Evolutionary conservation across 1,140 invertebrate species (phyloP), one percentile per base, ranked within the genome.

Genomic region (Brachionus paranguensis): DNA sequence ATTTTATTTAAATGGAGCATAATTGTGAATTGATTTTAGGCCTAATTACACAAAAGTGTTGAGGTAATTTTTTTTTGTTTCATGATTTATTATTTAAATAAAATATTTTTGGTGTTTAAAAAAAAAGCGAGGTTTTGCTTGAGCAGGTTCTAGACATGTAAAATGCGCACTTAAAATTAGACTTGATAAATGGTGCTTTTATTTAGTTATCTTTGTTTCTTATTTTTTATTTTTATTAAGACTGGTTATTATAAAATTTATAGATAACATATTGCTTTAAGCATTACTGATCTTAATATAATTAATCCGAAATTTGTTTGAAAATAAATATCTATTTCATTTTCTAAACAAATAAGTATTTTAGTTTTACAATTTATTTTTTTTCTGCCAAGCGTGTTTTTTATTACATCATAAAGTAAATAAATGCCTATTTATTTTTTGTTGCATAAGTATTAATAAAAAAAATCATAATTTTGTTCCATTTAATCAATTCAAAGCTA

Each of bases 21-120:
- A 29, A 88, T 87, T 65, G 86, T 86, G 85, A 64, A 64, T 55
- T 85, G 33, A 64, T 83, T 81, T 43, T 79, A 55, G 55, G 64
- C 33, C 24, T 85, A 79, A 37, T 83, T 81, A 53, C 72, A 68
- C 47, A 83, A 79, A 41, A 81, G 84, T 29, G 68, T 85, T 17
- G 17, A 41, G 12, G 45, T 41, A 72, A 72, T 72, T 72, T 33
- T 68, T 68, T 33, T 45, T 37, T 68, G 12, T 41, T 33, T 27
- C 5, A 60, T 60, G 53, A 60, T 60, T 60, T 60, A 60, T 60
- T 60, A 60, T 60, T 20, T 60, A 1, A 60, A n/a, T n/a, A 55
- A 60, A 8, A 60, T 55, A 0, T 24, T 37, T 20, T 20, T 8
- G 27, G 7, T 24, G 10, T 60, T 60, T 60, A 17, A 17, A 8